Evolutionary conservation across 1,140 invertebrate genomes (phyloP).

Genomic region (Andrena cerasifolii): DNA sequence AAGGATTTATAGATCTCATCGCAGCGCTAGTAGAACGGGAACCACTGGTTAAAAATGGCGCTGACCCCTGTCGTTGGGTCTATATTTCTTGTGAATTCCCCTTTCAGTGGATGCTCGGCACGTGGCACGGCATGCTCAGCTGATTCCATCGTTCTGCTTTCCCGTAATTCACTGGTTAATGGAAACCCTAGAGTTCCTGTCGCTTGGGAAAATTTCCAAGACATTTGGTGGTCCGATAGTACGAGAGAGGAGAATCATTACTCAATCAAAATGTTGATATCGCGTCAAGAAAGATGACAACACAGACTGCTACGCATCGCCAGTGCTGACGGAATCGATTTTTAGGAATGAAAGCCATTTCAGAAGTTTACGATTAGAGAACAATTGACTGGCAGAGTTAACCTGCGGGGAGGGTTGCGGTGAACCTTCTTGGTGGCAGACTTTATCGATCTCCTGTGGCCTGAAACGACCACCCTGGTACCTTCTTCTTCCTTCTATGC

Average conservation of each 20-base stretch:
- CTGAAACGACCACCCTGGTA: conserved; percentile 67
- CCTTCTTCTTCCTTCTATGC: conserved; percentile 67
- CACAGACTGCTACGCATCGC: neutral
- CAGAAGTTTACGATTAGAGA: conserved; percentile 70
- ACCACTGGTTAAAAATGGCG: conserved; percentile 67
- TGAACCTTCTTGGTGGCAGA: conserved; percentile 67
- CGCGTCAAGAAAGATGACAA: neutral
- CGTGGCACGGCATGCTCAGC: conserved; percentile 70
- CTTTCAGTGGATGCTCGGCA: conserved; percentile 63
- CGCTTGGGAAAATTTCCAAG: neutral
- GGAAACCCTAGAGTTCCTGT: conserved; percentile 24
- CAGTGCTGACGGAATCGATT: conserved; percentile 56
- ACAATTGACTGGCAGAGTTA: conserved; percentile 67
- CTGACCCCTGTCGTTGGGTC: conserved; percentile 73
- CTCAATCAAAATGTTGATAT: too few species aligned
- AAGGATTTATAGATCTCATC: conserved; percentile 64
- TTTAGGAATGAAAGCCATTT: conserved; percentile 56
- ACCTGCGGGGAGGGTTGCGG: conserved; percentile 54
- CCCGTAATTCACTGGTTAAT: conserved; percentile 49
- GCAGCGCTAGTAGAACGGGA: conserved; percentile 17
- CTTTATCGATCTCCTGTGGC: conserved; percentile 68
- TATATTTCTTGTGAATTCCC: conserved; percentile 71
- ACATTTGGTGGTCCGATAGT: neutral
- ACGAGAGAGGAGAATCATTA: too few species aligned
- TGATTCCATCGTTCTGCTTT: conserved; percentile 52